Evolutionary conservation across 2,797 vertebrate species (phyloP).

Genomic region (Galago senegalensis): DNA sequence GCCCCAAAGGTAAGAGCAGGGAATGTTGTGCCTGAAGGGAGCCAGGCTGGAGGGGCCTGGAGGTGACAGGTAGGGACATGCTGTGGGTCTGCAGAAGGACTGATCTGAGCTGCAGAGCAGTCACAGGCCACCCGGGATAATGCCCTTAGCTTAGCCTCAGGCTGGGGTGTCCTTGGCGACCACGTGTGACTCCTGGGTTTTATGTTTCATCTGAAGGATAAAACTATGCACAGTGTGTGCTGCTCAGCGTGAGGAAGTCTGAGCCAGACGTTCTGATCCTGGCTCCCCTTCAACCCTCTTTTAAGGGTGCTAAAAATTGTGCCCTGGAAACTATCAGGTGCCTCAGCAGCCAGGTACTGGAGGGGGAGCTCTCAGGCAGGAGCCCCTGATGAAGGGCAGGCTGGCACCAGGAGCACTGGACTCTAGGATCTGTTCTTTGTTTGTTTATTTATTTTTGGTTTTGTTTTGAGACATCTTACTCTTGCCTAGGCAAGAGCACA

Average conservation of each 20-base stretch:
- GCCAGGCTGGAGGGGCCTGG: not conserved
- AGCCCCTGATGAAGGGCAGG: not conserved
- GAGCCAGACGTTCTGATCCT: not conserved
- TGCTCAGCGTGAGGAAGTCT: constrained; percentile 20
- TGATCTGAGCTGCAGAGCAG: not conserved
- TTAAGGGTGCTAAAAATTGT: constrained; percentile 41
- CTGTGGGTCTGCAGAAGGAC: not conserved
- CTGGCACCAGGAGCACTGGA: not conserved
- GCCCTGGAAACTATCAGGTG: constrained; percentile 26
- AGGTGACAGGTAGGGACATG: not conserved
- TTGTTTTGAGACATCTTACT: no score
- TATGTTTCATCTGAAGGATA: constrained; percentile 42
- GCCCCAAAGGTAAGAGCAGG: not conserved
- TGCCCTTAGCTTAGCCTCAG: constrained; percentile 35
- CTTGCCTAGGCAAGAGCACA: no score
- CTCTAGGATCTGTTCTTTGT: not conserved
- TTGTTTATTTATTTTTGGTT: no score
- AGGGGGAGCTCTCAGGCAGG: not conserved
- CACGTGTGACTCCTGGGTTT: constrained; percentile 21
- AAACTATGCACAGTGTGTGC: not conserved
- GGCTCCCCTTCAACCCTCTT: not conserved
- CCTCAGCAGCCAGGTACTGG: not conserved
- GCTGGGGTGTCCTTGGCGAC: constrained; percentile 51
- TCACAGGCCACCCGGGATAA: not conserved
- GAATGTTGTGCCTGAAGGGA: not conserved